Conservation (phyloP, 92 coral and sea anemone species). For the Umimayanthus chanpuru region DNA sequence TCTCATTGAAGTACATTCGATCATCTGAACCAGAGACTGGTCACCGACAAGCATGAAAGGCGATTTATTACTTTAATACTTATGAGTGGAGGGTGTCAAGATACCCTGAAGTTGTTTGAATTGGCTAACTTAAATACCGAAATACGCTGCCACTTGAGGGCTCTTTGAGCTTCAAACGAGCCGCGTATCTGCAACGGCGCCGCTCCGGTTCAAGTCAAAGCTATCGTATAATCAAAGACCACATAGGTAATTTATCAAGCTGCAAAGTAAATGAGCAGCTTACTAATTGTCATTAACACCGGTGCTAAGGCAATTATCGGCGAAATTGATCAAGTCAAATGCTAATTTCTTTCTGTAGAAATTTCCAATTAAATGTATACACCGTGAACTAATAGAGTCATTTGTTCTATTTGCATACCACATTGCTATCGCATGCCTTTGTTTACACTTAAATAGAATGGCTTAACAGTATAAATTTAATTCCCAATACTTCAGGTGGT, state of each 20-base stretch:
- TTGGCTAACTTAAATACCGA: constrained; percentile 41
- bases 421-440: constrained; percentile 79
- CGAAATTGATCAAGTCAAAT: constrained; percentile 55
- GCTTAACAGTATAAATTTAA: constrained; percentile 79
- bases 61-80: constrained; percentile 21
- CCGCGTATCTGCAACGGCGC: constrained; percentile 37
- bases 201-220: constrained; percentile 25
- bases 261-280: constrained; percentile 6
- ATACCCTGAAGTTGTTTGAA: constrained; percentile 41
- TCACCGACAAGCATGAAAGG: constrained; percentile 14
- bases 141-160: constrained; percentile 41
- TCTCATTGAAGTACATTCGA: background rate
- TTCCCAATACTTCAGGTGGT: constrained; percentile 78
- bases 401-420: constrained; percentile 78
- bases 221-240: constrained; percentile 33
- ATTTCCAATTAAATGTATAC: constrained; percentile 65
- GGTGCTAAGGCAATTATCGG: constrained; percentile 54
- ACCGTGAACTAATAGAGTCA: constrained; percentile 61
- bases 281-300: constrained; percentile 60
- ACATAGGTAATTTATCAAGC: constrained; percentile 31
- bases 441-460: constrained; percentile 82
- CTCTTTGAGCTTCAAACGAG: constrained; percentile 40
- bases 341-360: constrained; percentile 65
- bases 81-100: constrained; percentile 43
- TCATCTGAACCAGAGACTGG: constrained; percentile 7